These are phyloP conservation scores for Poicephalus gulielmi DNA, from an alignment of 2,113 vertebrate species.

Conservation along the genomic window DNA sequence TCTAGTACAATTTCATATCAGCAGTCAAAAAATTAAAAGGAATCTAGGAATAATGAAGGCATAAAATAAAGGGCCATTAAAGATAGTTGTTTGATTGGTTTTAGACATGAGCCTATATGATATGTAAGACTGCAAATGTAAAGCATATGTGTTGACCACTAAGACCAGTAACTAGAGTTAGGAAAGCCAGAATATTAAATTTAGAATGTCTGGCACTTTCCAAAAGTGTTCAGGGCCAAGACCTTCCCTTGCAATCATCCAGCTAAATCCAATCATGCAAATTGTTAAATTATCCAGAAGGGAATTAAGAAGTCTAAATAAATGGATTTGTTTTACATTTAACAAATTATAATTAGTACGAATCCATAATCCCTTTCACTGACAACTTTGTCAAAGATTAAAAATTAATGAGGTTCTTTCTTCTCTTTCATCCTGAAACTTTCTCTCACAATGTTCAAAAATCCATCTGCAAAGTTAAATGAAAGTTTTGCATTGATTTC, in stretches of 20 bases:
- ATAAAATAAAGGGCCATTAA: neutral
- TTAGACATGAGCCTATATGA: neutral
- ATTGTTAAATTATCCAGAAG: slow-evolving; percentile 22
- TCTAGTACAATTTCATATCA: neutral
- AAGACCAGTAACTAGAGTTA: neutral
- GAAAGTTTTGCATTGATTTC: neutral
- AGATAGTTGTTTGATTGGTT: neutral
- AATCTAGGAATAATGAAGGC: neutral
- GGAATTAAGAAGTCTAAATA: slow-evolving; percentile 20
- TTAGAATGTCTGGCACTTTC: neutral
- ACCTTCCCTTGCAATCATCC: neutral
- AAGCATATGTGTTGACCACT: neutral
- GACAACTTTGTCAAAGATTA: neutral
- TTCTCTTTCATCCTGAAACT: neutral
- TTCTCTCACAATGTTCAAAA: neutral
- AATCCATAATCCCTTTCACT: slow-evolving; percentile 5
- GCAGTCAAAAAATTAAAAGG: neutral
- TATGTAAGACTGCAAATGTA: neutral
- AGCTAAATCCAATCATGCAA: neutral
- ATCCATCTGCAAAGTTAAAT: neutral
- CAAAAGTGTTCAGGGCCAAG: neutral
- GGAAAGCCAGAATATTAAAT: neutral
- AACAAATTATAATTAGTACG: slow-evolving; percentile 12
- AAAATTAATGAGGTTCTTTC: neutral
- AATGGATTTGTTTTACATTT: slow-evolving; percentile 25